Base-by-base conservation (phyloP, 2,888 invertebrate species). In the Invenusta paracnida region DNA sequence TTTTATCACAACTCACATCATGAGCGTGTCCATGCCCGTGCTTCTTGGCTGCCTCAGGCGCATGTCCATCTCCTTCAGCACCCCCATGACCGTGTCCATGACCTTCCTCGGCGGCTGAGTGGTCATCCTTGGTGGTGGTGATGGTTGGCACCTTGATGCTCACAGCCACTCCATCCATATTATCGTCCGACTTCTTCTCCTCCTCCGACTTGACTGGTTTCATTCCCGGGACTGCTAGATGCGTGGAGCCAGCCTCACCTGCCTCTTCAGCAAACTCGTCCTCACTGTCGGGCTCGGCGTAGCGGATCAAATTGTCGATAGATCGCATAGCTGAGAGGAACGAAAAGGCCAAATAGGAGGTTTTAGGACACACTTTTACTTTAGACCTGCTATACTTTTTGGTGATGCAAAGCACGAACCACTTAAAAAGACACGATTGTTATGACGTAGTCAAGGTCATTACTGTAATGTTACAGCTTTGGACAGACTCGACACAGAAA, bases 11-110 rank as follows among this genome's bases (percentile, higher is more conserved):
- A n/a, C 23, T 29, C 1, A 89, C 87, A 0, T 86, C 84, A 85
- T 89, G 88, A 81, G 87, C 86, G 87, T 90, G 89, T 11, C 88
- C 88, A 85, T 88, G 88, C 2, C 86, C 85, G 67, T 85, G 67
- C 17, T 82, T 17, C 67, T 85, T 30, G 5, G 28, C 25, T 23
- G n/a, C 30, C 82, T 17, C 83, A 17, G 23, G 23, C 25, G 25
- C 85, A 25, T 84, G 23, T 11, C 48, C 48, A 48, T 48, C 48
- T 48, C 83, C 82, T n/a, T n/a, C n/a, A n/a, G n/a, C n/a, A 27
- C 85, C 86, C 11, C 30, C 82, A 81, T 87, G 87, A n/a, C 67
- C 67, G 82, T 87, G 87, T 28, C 25, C 27, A 29, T 86, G 86
- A 86, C 27, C 29, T 28, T 81, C 83, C 30, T n/a, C 86, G 27